These are phyloP conservation scores for Rhynchonycteris naso DNA, from an alignment of 2,797 vertebrate genomes.

Conservation along the genomic window DNA sequence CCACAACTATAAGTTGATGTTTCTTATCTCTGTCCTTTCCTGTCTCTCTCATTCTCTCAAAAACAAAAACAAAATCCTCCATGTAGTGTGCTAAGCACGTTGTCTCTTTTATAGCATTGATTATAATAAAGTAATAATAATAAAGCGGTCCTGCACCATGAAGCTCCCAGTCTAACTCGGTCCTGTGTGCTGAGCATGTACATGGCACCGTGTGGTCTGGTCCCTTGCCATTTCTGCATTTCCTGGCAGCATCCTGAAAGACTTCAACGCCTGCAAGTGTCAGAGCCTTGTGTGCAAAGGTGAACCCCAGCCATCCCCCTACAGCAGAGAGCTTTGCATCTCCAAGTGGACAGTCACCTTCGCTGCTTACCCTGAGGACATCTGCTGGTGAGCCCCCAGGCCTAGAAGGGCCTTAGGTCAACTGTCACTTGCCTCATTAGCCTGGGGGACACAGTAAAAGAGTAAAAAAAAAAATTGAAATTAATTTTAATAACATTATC, in stretches of 20 bases:
- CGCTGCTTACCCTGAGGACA: slow-evolving; percentile 92
- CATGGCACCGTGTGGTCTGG: fast-evolving
- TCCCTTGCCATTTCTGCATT: not conserved
- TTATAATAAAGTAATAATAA: not conserved
- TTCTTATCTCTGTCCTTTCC: too few relatives aligned
- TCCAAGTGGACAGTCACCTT: slow-evolving; percentile 91
- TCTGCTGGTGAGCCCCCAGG: slow-evolving; percentile 91
- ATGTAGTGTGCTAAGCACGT: fast-evolving
- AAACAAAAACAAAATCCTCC: too few relatives aligned
- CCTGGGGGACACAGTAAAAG: not conserved
- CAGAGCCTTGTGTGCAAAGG: slow-evolving; percentile 86
- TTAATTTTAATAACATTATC: not conserved
- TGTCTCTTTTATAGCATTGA: not conserved
- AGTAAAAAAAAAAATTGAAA: not conserved
- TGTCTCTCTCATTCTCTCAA: too few relatives aligned
- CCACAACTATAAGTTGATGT: too few relatives aligned
- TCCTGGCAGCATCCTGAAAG: slow-evolving; percentile 92
- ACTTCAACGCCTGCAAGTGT: slow-evolving; percentile 95
- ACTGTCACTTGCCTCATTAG: not conserved
- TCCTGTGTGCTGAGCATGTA: fast-evolving
- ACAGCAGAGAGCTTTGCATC: slow-evolving; percentile 86
- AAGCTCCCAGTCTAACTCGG: fast-evolving
- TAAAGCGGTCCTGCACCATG: not conserved
- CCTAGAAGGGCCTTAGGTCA: not conserved
- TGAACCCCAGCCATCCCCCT: slow-evolving; percentile 89